Percentiles rank a stretch among this genome's conserved stretches.
phyloP scores from a whole-genome alignment of 2,113 vertebrate species.

The Catharus bicknelli region DNA sequence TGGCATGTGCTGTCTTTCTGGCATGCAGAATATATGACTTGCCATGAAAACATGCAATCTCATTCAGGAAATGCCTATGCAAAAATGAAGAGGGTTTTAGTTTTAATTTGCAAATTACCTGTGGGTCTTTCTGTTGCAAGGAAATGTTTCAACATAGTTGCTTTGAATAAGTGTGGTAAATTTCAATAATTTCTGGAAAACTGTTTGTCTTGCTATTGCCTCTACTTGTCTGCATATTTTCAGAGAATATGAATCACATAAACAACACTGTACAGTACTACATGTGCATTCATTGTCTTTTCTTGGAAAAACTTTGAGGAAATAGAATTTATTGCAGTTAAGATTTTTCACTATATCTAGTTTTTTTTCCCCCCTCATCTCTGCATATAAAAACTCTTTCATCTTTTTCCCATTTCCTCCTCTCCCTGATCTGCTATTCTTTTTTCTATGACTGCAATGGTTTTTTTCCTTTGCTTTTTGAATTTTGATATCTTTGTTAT shows the following conservation, averaged over 20 bases:
- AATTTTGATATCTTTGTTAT: not conserved
- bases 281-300: conserved; percentile 18
- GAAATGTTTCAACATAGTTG: not conserved
- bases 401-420: conserved; percentile 1
- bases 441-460: not conserved
- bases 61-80: not conserved
- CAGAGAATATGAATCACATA: conserved; percentile 44
- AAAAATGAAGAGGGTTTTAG: not conserved
- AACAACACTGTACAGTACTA: not conserved
- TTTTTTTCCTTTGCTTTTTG: not conserved
- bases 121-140: not conserved
- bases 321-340: conserved; percentile 21
- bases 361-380: conserved; percentile 6
- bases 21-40: not conserved
- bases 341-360: not conserved
- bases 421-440: not conserved
- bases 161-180: conserved; percentile 18
- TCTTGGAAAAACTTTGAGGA: conserved; percentile 46
- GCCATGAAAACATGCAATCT: not conserved
- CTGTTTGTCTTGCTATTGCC: conserved; percentile 23
- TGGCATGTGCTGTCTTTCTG: not conserved
- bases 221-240: conserved; percentile 53
- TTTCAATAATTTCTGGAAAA: conserved; percentile 51
- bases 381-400: not conserved
- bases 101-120: not conserved